Base-by-base conservation (phyloP, 2,888 invertebrate species). In the Caenorhabditis panamensis region DNA sequence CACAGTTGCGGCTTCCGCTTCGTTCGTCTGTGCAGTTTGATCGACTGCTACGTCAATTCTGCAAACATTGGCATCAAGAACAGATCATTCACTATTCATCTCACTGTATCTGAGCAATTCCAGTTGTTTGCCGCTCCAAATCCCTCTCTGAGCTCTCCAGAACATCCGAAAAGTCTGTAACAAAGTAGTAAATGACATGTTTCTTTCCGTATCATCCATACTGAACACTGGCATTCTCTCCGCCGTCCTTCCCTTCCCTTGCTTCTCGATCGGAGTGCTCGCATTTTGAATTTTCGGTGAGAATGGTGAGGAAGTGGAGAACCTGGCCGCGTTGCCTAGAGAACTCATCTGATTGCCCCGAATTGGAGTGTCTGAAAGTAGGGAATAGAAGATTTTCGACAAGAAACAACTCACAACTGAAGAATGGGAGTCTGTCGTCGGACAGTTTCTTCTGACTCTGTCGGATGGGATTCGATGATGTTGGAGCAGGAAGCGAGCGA, bases 251-350 rank as follows among this genome's bases (percentile, higher is more conserved):
- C 11, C 51, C 16, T 37, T 41, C 9, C 6, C 0, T 2, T 3
- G 9, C 22, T 66, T 77, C 3, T 69, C 69, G 9, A 77, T 58
- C 4, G 77, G 76, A 16, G 76, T 76, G 28, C 76, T 76, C 8
- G 62, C 68, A 41, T 44, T 36, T n/a, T 62, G 44, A 31, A 24
- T 1, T 0, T n/a, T 20, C 0, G 61, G 67, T 18, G 31, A 20
- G 37, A 68, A 68, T 6, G 9, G 24, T 11, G 44, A 37, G 11
- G 20, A 22, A 3, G 51, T 31, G 6, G 61, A 51, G 13, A 36
- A 22, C 6, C 26, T 16, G 2, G 28, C 36, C 1, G 44, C 22
- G 41, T 41, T 47, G 5, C 31, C 28, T 9, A 47, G 16, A 13
- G 31, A 13, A 5, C 37, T 24, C n/a, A 9, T 47, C 1, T n/a